Evolutionary conservation across 2,113 vertebrate species (phyloP), one percentile per base, ranked within the genome.

Genomic region (Centropus bengalensis): DNA sequence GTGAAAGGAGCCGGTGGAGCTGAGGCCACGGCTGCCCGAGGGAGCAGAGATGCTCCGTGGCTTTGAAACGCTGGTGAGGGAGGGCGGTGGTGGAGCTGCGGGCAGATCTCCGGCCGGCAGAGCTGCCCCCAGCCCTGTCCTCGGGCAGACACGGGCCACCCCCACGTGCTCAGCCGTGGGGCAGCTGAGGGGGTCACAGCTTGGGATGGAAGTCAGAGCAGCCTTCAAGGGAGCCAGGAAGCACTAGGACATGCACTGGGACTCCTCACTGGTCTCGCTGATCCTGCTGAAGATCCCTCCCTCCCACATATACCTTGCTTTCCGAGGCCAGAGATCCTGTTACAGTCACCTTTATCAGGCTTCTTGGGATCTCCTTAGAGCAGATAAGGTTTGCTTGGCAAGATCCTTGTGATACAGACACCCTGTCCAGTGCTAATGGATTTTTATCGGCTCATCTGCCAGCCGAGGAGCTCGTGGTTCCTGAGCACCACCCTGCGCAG

Each of bases 21-120:
- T 0, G 2, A 44, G 52, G 44, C 38, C 23, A 1, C 7, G 45
- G 26, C 8, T 14, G 7, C 42, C 60, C 0, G 0, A 27, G 59
- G 36, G 52, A 80, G 54, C 0, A 0, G 44, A 33, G 23, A 14
- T 36, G 69, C 51, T 77, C 19, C 1, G 51, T 54, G 28, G 32
- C 11, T 2, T 12, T 71, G 54, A 24, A 64, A 21, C 0, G 1
- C 75, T n/a, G 58, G 19, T 79, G 58, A 4, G 1, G 2, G 59
- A 79, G 64, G 54, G 30, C 68, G 56, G 66, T 1, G 5, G 38
- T 49, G 52, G 54, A 77, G 73, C 68, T 81, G 52, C 62, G 14
- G 52, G 52, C 30, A 49, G 20, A 32, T 47, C 36, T 67, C 51
- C 0, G 0, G n/a, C 10, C 56, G 8, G 52, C 2, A 1, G 33